A percentile compares a stretch with the other conserved stretches of the same genome.
Evolutionary conservation across 2,888 invertebrate genomes (phyloP).

Genomic region (Phymatocera aterrima): DNA sequence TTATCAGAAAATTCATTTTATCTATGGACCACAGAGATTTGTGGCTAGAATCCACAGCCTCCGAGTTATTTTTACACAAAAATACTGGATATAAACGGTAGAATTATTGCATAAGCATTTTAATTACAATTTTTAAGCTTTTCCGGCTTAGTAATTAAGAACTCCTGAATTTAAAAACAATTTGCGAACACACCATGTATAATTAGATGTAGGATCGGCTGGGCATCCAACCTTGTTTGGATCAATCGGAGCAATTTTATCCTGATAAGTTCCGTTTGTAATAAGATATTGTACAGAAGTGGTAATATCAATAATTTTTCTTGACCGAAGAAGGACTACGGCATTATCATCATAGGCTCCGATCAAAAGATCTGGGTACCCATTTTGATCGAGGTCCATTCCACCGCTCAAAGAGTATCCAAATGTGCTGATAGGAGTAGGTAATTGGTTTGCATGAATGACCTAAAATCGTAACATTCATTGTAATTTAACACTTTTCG

Average conservation of each 20-base stretch:
- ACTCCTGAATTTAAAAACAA: no score
- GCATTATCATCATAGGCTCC: constrained; percentile 89
- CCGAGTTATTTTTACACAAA: no score
- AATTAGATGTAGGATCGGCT: constrained; percentile 80
- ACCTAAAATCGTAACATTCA: constrained; percentile 68
- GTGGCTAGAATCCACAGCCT: no score
- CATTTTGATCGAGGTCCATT: constrained; percentile 94
- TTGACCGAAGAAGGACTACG: constrained; percentile 85
- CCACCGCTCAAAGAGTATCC: constrained; percentile 97
- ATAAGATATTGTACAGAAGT: constrained; percentile 81
- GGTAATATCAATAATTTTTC: constrained; percentile 93
- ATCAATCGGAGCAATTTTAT: constrained; percentile 87
- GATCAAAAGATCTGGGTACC: constrained; percentile 95
- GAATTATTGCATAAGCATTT: not conserved
- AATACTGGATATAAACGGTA: no score
- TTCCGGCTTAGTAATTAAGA: no score
- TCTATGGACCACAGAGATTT: no score
- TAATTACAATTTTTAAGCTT: not conserved
- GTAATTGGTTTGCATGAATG: constrained; percentile 82
- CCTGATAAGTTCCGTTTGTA: constrained; percentile 68
- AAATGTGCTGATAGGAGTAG: constrained; percentile 83
- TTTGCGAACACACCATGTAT: constrained; percentile 80
- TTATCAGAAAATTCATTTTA: no score
- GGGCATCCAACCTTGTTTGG: constrained; percentile 85
- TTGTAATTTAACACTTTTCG: not conserved